Evolutionary conservation across 2,888 invertebrate species (phyloP), one percentile per base, ranked within the genome.

Genomic region (Cepaea hortensis): DNA sequence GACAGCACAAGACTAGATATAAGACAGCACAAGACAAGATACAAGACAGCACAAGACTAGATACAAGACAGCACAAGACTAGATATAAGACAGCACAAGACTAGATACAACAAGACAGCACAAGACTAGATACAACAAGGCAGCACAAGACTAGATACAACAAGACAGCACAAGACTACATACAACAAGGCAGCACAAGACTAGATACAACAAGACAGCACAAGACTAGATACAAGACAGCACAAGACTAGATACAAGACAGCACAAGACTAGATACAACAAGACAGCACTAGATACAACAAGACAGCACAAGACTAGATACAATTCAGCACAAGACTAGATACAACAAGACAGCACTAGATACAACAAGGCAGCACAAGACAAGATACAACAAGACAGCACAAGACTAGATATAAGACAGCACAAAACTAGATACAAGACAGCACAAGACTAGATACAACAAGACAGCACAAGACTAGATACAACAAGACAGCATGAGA

Each of bases 71-170:
- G 5, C 72, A 72, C 72, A 72, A 35, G 35, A 72, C 23, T 11
- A 13, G 7, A 35, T 15, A 72, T 0, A 72, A 18, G 5, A 68
- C 68, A 68, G 20, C 68, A 68, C 68, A 68, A 5, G 68, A 68
- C 15, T 20, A 18, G 13, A 68, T 5, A 20, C 20, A 5, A 68
- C 68, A 68, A 18, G 18, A 68, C 68, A 68, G 68, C 20, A 68
- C 35, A 35, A 35, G 35, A 35, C 68, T 20, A 73, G 9, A 50
- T 73, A 73, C 35, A 11, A 83, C 83, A 50, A 55, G n/a, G 23
- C 75, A 83, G 55, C 20, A 73, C 73, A 73, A 61, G 23, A 55
- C 83, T 73, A 55, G 23, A 73, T 55, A 83, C 35, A 83, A 83
- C 35, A 83, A 13, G 55, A 73, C n/a, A 68, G 20, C 68, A 68